Conservation (phyloP, 2,888 invertebrate species). For the Tuberolachnus salignus region DNA sequence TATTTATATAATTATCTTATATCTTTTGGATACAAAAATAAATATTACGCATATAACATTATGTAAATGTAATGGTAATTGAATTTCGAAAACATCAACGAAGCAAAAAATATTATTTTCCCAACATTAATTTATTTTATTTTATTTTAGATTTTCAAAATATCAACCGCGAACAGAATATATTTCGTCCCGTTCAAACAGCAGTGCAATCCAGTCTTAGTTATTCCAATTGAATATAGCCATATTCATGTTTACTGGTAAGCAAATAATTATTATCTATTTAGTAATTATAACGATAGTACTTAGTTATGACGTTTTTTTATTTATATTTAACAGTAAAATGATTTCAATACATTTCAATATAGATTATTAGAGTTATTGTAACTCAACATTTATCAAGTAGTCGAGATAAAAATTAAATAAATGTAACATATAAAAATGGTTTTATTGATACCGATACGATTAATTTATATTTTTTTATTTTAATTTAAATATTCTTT, state of each 20-base stretch:
- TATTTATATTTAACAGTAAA: too few relatives aligned
- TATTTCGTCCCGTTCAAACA: neutral
- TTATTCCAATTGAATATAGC: slow-evolving; percentile 19
- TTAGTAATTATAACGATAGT: too few relatives aligned
- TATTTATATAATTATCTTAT: neutral
- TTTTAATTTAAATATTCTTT: neutral
- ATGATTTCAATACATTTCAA: too few relatives aligned
- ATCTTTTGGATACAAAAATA: neutral
- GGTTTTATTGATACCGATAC: too few relatives aligned
- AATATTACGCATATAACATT: neutral
- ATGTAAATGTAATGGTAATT: neutral
- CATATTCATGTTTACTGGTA: slow-evolving; percentile 54
- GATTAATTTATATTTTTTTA: too few relatives aligned
- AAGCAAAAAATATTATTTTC: neutral
- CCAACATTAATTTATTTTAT: neutral
- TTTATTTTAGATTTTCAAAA: slow-evolving; percentile 25
- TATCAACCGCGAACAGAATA: neutral
- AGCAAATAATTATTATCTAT: neutral
- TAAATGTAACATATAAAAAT: too few relatives aligned
- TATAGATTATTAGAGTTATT: too few relatives aligned
- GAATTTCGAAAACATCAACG: neutral
- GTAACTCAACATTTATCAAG: too few relatives aligned
- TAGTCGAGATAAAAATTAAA: too few relatives aligned
- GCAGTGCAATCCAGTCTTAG: neutral
- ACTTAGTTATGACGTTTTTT: too few relatives aligned